Conservation (phyloP, 2,797 vertebrate species). For the Avahi laniger region DNA sequence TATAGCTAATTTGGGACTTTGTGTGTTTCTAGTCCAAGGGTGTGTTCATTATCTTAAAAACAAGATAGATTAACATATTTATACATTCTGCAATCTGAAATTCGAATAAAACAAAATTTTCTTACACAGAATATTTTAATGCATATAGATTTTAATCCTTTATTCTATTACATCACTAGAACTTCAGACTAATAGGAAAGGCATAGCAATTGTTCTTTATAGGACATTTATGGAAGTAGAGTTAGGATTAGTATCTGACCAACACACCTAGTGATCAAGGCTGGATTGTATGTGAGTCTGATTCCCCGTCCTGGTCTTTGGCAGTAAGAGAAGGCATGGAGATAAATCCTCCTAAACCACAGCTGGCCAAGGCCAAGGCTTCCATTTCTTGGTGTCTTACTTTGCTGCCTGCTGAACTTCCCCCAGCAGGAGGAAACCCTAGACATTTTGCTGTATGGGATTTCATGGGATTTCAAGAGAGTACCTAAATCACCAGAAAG, state of each 20-base stretch:
- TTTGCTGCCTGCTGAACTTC: background rate
- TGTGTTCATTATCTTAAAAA: constrained; percentile 24
- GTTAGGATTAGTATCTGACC: background rate
- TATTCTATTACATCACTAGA: background rate
- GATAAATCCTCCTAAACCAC: background rate
- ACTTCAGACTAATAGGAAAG: background rate
- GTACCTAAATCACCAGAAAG: background rate
- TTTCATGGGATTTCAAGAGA: background rate
- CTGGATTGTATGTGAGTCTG: background rate
- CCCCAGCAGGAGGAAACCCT: background rate
- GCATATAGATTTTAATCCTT: background rate
- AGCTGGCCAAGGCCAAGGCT: too few relatives aligned
- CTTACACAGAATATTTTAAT: background rate
- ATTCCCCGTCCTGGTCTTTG: background rate
- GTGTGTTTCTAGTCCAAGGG: background rate
- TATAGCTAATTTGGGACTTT: background rate
- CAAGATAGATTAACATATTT: background rate
- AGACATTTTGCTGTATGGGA: background rate
- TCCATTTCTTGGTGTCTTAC: background rate
- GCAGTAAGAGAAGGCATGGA: background rate
- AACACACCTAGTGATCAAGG: background rate
- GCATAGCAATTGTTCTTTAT: background rate
- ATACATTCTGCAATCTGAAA: background rate
- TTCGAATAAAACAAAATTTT: background rate
- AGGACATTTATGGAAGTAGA: background rate